Conservation (phyloP, 2,797 vertebrate species). For the Muscicapa striata region DNA sequence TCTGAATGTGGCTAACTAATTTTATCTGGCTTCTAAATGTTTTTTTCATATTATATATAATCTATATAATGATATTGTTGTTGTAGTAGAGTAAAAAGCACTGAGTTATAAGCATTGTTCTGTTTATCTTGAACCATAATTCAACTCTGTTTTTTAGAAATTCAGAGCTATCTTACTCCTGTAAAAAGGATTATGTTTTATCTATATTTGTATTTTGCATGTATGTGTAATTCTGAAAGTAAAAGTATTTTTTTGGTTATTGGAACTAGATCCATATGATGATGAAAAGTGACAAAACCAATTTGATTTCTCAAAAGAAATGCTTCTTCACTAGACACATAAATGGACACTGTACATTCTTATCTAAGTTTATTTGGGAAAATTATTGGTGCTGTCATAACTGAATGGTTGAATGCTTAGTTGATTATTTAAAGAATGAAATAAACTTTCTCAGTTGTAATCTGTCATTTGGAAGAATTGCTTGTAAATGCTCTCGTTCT, state of each 20-base stretch:
- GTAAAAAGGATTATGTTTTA: not conserved
- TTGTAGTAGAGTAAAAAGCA: not conserved
- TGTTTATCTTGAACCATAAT: not conserved
- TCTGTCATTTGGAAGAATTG: not conserved
- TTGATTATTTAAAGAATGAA: not conserved
- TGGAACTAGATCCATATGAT: not conserved
- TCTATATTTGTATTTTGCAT: not conserved
- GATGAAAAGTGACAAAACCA: not conserved
- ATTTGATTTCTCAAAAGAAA: conserved; percentile 18
- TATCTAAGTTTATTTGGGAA: conserved; percentile 44
- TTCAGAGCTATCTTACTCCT: not conserved
- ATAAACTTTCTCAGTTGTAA: not conserved
- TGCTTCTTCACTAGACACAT: conserved; percentile 14
- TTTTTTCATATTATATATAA: not conserved
- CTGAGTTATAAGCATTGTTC: not conserved
- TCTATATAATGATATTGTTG: not conserved
- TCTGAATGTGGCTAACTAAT: not conserved
- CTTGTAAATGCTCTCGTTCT: not conserved
- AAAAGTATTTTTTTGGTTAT: not conserved
- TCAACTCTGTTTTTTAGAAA: not conserved
- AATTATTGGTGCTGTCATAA: conserved; percentile 4
- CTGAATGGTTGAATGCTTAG: not conserved
- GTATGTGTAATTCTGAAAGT: not conserved
- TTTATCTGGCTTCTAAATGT: conserved; percentile 5
- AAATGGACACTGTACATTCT: not conserved